Evolutionary conservation across 2,797 vertebrate genomes (phyloP).

Genomic region (Sebastes nivosus): DNA sequence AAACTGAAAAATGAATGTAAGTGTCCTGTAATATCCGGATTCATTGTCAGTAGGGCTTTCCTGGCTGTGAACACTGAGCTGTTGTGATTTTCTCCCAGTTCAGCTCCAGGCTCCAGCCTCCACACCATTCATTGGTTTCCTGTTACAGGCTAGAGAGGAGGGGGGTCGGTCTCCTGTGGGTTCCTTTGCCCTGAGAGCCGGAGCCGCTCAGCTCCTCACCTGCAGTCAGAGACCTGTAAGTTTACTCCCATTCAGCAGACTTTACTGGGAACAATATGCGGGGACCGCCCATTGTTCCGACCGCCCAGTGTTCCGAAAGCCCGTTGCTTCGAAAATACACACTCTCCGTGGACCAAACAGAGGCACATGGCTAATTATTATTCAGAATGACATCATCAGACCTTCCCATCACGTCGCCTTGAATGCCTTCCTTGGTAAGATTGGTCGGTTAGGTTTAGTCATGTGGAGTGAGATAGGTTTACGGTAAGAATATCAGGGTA

Average conservation of each 20-base stretch:
- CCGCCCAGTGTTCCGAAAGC: no score
- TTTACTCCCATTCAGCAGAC: neutral
- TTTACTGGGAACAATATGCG: neutral
- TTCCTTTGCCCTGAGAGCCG: constrained; percentile 69
- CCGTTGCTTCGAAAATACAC: no score
- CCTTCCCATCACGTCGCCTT: no score
- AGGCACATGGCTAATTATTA: no score
- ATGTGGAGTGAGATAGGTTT: no score
- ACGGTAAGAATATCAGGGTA: no score
- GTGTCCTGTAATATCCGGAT: neutral
- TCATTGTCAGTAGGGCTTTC: neutral
- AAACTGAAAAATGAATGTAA: neutral
- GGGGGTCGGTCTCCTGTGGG: constrained; percentile 75
- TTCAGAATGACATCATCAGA: no score
- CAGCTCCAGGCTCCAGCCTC: constrained; percentile 60
- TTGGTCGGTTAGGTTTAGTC: no score
- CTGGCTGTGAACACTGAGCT: neutral
- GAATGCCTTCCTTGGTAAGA: no score
- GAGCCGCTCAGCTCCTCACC: constrained; percentile 59
- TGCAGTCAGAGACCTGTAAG: constrained; percentile 78
- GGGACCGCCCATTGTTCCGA: no score
- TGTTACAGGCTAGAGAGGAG: constrained; percentile 81
- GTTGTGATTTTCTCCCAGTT: constrained; percentile 67
- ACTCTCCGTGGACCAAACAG: no score
- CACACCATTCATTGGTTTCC: constrained; percentile 79